Evolutionary conservation across 2,888 invertebrate species (phyloP).

Genomic region (Conops quadrifasciatus): DNA sequence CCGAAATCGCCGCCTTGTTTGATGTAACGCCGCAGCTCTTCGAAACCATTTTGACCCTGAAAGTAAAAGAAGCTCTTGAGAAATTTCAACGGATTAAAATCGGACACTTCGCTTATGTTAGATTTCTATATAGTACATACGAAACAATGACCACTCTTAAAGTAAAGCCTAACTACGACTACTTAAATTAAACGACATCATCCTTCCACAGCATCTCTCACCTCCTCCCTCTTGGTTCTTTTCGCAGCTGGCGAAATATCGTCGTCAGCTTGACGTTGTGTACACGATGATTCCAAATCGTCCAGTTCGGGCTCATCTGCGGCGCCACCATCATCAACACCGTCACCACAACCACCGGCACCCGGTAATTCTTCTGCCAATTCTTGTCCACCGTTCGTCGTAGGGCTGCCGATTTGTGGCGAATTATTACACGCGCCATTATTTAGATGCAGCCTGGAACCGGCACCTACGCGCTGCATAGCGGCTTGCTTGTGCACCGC

Average conservation of each 20-base stretch:
- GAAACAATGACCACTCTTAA: constrained; percentile 21
- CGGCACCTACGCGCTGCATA: constrained; percentile 58
- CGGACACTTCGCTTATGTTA: constrained; percentile 18
- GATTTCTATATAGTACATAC: too few species aligned
- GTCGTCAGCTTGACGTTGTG: constrained; percentile 50
- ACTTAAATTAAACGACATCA: background rate
- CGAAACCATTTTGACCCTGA: constrained; percentile 93
- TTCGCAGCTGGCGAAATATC: constrained; percentile 56
- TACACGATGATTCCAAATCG: constrained; percentile 51
- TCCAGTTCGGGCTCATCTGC: constrained; percentile 43
- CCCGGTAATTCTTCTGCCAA: background rate
- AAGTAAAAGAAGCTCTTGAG: constrained; percentile 55
- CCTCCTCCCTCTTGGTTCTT: constrained; percentile 59
- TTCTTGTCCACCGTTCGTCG: constrained; percentile 25
- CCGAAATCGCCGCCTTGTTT: constrained; percentile 95
- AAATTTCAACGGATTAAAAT: background rate
- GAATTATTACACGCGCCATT: too few species aligned
- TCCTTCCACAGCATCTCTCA: constrained; percentile 40
- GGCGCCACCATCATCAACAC: constrained; percentile 53
- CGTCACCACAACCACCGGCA: constrained; percentile 33
- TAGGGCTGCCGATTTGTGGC: constrained; percentile 36
- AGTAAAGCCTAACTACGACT: background rate
- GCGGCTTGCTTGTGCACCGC: constrained; percentile 62
- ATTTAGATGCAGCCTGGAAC: constrained; percentile 52
- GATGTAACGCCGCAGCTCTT: constrained; percentile 89